Percentiles rank a stretch among this genome's conserved stretches.
Conservation (phyloP, 2,888 invertebrate genomes). For the Reticulitermes lucifugus region DNA sequence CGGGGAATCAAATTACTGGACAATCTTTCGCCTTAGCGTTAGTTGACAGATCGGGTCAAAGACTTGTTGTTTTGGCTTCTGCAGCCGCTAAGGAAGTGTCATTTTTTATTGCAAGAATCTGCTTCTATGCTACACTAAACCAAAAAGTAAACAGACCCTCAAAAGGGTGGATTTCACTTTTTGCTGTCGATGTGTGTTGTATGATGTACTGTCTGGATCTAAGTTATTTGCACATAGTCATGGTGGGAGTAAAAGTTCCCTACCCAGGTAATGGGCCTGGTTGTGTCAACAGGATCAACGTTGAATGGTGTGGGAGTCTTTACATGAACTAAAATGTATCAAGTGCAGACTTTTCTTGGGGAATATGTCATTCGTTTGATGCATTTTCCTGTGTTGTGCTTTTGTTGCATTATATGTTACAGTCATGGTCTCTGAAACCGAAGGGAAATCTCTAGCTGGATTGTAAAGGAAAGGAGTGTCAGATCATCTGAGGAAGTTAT, state of each 20-base stretch:
- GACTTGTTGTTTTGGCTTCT: slow-evolving; percentile 70
- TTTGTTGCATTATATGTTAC: slow-evolving; percentile 68
- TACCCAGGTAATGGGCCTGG: slow-evolving; percentile 72
- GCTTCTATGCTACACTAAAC: slow-evolving; percentile 68
- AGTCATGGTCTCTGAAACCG: slow-evolving; percentile 70
- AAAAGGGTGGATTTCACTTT: slow-evolving; percentile 69
- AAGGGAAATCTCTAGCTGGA: slow-evolving; percentile 72
- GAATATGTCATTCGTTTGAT: slow-evolving; percentile 69
- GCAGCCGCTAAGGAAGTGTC: slow-evolving; percentile 69
- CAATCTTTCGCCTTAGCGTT: not conserved
- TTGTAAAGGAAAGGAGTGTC: slow-evolving; percentile 55
- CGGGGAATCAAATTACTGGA: not conserved
- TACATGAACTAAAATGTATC: not conserved
- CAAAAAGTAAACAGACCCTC: slow-evolving; percentile 64
- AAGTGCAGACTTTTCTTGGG: slow-evolving; percentile 58
- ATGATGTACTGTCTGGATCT: not conserved
- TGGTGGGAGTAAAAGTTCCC: slow-evolving; percentile 74
- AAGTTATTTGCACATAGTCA: slow-evolving; percentile 65
- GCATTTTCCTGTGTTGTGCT: slow-evolving; percentile 66
- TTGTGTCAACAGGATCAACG: slow-evolving; percentile 61
- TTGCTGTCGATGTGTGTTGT: not conserved
- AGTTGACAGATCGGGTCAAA: slow-evolving; percentile 67
- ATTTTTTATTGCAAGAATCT: slow-evolving; percentile 68
- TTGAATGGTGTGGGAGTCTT: not conserved
- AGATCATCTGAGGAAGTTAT: too few species aligned